Evolutionary conservation across 2,888 invertebrate genomes (phyloP).

Genomic region (Cephalotes varians): DNA sequence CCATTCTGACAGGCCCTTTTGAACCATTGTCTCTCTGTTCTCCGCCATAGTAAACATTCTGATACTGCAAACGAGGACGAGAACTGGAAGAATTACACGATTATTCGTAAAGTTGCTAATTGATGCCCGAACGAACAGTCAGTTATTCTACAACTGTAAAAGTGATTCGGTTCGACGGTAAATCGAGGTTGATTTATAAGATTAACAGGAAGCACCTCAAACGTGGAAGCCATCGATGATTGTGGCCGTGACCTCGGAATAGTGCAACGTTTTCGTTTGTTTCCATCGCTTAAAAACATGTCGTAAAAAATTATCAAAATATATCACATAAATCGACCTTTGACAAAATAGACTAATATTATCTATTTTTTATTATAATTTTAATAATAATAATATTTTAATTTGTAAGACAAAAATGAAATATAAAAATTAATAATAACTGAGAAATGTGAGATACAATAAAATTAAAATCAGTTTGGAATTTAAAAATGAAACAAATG

Average conservation of each 20-base stretch:
- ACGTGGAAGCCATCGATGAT: constrained; percentile 74
- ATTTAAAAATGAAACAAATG: not conserved
- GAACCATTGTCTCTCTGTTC: constrained; percentile 66
- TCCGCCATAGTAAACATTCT: constrained; percentile 71
- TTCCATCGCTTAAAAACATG: not conserved
- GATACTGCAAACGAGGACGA: not conserved
- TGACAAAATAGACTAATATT: constrained; percentile 5
- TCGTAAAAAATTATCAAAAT: not conserved
- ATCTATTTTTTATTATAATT: not conserved
- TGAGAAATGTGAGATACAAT: not conserved
- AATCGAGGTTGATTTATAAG: constrained; percentile 72
- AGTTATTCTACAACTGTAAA: constrained; percentile 17
- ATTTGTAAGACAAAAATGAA: not conserved
- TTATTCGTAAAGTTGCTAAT: not conserved
- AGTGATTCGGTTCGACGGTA: not conserved
- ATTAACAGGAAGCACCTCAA: constrained; percentile 75
- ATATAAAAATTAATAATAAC: not conserved
- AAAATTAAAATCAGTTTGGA: not conserved
- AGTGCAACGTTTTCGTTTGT: constrained; percentile 30
- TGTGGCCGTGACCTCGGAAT: constrained; percentile 72
- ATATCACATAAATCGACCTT: not conserved
- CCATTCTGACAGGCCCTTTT: constrained; percentile 81
- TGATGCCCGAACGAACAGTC: not conserved
- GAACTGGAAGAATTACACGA: not conserved
- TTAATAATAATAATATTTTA: not conserved